Percentiles rank a stretch among this genome's conserved stretches.
phyloP scores from a whole-genome alignment of 2,888 invertebrate species.

The Stenoptilia bipunctidactyla region DNA sequence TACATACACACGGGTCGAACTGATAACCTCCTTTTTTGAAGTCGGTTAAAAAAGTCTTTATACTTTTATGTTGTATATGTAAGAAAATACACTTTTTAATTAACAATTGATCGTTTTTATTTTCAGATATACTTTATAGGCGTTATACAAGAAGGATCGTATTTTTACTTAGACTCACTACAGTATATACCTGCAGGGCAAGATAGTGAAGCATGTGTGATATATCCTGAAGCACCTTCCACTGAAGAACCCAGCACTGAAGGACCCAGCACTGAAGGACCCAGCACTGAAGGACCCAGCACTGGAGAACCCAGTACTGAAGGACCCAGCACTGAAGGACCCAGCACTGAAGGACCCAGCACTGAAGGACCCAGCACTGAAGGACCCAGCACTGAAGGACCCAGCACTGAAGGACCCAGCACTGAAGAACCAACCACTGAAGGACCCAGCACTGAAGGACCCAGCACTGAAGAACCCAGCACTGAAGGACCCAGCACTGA shows the following conservation, averaged over 20 bases:
- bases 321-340: slow-evolving; percentile 6
- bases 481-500: slow-evolving; percentile 5
- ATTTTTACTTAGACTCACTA: slow-evolving; percentile 34
- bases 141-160: slow-evolving; percentile 18
- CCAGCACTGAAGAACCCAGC: not conserved
- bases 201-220: slow-evolving; percentile 23
- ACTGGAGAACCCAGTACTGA: slow-evolving; percentile 9
- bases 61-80: too few relatives aligned
- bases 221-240: slow-evolving; percentile 15
- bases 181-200: slow-evolving; percentile 27
- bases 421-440: slow-evolving; percentile 5
- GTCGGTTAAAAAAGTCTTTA: too few relatives aligned
- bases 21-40: too few relatives aligned
- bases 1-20: too few relatives aligned
- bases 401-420: slow-evolving; percentile 6
- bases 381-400: slow-evolving; percentile 4
- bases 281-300: slow-evolving; percentile 5
- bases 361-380: slow-evolving; percentile 7
- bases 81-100: too few relatives aligned
- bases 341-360: slow-evolving; percentile 6
- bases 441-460: slow-evolving; percentile 2
- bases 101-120: too few relatives aligned
- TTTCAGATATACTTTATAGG: slow-evolving; percentile 37
- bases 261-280: slow-evolving; percentile 2
- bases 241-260: not conserved